Conservation (phyloP, 2,888 invertebrate genomes). For the Drosophila mimetica region DNA sequence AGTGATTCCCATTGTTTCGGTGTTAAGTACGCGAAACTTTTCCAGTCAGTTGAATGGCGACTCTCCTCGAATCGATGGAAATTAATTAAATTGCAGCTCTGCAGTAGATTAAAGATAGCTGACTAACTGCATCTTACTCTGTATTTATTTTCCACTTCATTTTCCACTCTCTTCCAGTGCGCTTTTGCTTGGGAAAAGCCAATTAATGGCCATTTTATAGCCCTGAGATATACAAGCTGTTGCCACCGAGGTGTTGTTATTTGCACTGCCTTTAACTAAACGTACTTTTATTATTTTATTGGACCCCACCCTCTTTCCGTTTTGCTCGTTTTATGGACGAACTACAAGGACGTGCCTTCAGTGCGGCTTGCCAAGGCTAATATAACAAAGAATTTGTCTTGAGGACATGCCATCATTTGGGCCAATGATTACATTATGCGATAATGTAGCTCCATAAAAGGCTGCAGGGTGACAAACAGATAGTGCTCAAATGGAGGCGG, state of each 20-base stretch:
- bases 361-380: conserved; percentile 35
- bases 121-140: conserved; percentile 15
- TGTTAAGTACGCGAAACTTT: conserved; percentile 21
- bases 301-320: conserved; percentile 29
- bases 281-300: conserved; percentile 78
- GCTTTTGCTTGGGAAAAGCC: conserved; percentile 10
- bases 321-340: conserved; percentile 36
- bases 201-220: conserved; percentile 37
- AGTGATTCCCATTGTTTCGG: conserved; percentile 25
- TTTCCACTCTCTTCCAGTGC: conserved; percentile 2
- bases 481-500: conserved; percentile 28
- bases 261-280: conserved; percentile 76
- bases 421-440: conserved; percentile 81
- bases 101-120: conserved; percentile 19
- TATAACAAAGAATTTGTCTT: conserved; percentile 78
- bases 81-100: conserved; percentile 27
- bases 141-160: conserved; percentile 27
- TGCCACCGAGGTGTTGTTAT: conserved; percentile 66
- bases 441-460: conserved; percentile 75
- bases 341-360: conserved; percentile 49
- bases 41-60: conserved; percentile 1
- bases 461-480: conserved; percentile 57
- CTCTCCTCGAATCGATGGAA: conserved; percentile 28
- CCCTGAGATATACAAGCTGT: conserved; percentile 28
- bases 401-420: conserved; percentile 76